These are phyloP conservation scores for Macaria notata DNA, from an alignment of 2,888 invertebrate genomes.

Conservation along the genomic window DNA sequence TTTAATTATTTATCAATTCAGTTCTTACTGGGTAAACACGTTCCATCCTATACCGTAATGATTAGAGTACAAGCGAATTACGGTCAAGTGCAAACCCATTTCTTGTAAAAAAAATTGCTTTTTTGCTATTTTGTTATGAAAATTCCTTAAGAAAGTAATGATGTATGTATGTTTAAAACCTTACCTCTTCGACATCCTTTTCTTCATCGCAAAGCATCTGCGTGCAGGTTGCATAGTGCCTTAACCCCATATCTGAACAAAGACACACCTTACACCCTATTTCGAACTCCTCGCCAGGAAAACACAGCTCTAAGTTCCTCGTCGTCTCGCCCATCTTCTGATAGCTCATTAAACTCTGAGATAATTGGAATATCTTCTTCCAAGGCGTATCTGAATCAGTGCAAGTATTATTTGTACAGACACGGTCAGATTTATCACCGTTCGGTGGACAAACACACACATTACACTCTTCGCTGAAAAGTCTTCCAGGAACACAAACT, in stretches of 20 bases:
- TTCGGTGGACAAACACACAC: constrained; percentile 71
- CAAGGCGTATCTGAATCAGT: constrained; percentile 46
- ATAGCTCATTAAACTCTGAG: constrained; percentile 49
- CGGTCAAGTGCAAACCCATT: too few species aligned
- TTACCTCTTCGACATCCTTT: constrained; percentile 18
- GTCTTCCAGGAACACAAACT: constrained; percentile 56
- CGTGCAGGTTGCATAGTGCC: constrained; percentile 60
- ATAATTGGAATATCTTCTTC: constrained; percentile 57
- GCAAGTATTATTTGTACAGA: constrained; percentile 62
- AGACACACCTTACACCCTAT: constrained; percentile 67
- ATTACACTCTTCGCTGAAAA: constrained; percentile 70
- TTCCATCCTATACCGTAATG: too few species aligned
- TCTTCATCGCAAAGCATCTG: constrained; percentile 47
- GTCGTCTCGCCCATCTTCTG: constrained; percentile 39
- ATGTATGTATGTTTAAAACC: not conserved
- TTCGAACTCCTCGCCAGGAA: constrained; percentile 69
- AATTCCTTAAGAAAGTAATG: too few species aligned
- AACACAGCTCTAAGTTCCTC: constrained; percentile 60
- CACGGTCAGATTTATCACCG: constrained; percentile 57
- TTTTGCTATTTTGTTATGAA: too few species aligned
- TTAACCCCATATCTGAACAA: constrained; percentile 70
- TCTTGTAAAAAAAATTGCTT: too few species aligned
- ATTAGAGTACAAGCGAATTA: too few species aligned
- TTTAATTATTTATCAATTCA: too few species aligned
- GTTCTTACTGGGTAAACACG: too few species aligned